Percentiles rank a stretch among this genome's conserved stretches.
Conservation (phyloP, 2,113 vertebrate genomes). For the Antidorcas marsupialis region DNA sequence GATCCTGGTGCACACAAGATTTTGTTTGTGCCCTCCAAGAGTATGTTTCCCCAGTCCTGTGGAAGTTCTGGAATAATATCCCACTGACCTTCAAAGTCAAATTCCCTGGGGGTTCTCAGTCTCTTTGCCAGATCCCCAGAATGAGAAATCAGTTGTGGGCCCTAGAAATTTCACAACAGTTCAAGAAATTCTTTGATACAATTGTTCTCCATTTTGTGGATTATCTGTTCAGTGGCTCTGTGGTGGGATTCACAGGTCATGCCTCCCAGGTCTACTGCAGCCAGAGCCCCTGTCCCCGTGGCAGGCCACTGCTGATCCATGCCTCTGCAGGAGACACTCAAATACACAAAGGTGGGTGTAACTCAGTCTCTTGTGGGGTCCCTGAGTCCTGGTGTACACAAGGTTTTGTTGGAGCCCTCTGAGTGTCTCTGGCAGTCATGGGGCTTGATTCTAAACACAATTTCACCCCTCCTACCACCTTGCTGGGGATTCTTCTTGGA, state of each 20-base stretch:
- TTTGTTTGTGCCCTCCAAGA: not conserved
- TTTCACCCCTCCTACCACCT: not conserved
- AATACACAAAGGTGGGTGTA: not conserved
- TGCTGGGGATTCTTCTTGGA: not conserved
- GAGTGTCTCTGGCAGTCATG: not conserved
- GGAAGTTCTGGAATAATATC: not conserved
- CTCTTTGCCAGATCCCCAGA: not conserved
- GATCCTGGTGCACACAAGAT: not conserved
- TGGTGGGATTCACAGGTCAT: not conserved
- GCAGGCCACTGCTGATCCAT: not conserved
- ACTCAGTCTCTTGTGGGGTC: not conserved
- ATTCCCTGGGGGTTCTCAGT: not conserved
- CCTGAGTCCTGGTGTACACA: not conserved
- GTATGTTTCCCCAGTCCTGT: not conserved
- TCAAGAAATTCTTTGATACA: not conserved
- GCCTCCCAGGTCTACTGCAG: not conserved
- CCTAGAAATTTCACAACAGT: not conserved
- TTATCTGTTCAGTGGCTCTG: not conserved
- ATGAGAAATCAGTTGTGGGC: not conserved
- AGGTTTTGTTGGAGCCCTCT: not conserved
- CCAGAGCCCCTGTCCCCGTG: not conserved
- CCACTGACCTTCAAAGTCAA: not conserved
- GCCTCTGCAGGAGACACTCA: not conserved
- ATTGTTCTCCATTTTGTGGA: not conserved
- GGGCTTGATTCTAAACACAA: not conserved